Base-by-base conservation (phyloP, 2,113 vertebrate species). In the Apistogramma diplotaenia region DNA sequence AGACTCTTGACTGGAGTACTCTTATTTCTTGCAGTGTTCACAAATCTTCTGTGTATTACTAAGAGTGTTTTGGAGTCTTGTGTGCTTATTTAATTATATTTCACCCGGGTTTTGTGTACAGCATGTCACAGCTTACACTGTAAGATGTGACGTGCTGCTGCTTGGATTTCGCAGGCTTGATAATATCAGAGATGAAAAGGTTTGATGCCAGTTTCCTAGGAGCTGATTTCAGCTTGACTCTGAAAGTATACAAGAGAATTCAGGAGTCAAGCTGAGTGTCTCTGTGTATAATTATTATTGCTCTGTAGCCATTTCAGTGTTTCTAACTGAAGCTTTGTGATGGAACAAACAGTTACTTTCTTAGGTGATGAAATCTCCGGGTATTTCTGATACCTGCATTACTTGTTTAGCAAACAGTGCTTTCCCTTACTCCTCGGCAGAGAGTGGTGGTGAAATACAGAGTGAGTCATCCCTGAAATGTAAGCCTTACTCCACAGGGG, bases 381-480 rank as follows among this genome's bases (percentile, higher is more conserved):
- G n/a, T n/a, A 60, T 62, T 37, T 62, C n/a, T 2, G 1, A 37
- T 53, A 27, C 2, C 35, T 19, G 70, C 3, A 9, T 40, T 18
- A 37, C 1, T 58, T 58, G 16, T 37, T 37, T 73, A 31, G 18
- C n/a, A 71, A 49, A 37, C 49, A 16, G 37, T 11, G 19, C 27
- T 61, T 46, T 54, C 33, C 43, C 54, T 78, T 29, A 23, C 21
- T 51, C 15, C 23, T 67, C 8, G 40, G 35, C 1, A 74, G 53
- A 59, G 67, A 43, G 59, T 2, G 11, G 25, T 67, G 37, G 27
- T 18, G 25, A 74, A 35, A 53, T 31, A 65, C 80, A 84, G 86
- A 90, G 78, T 89, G 86, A 90, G 80, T 89, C 82, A 92, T 87
- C 62, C 79, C 37, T 35, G 25, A 19, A 78, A 73, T 65, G 23